phyloP scores from a whole-genome alignment of 2,888 invertebrate species.

The Hirudinaria manillensis region DNA sequence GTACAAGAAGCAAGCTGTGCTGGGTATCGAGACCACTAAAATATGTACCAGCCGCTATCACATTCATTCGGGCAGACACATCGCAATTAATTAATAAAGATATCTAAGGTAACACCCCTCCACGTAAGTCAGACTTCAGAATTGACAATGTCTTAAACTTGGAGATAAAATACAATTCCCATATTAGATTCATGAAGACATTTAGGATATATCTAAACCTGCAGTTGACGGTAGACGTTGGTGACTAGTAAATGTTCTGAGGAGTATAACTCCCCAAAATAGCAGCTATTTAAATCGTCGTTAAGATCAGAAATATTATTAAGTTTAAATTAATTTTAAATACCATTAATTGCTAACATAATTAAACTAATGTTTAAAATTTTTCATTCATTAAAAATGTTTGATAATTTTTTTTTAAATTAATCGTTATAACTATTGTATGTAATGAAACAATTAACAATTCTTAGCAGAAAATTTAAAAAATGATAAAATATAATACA shows the following conservation, averaged over 20 bases:
- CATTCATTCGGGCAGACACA: conserved; percentile 5
- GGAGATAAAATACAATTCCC: not conserved
- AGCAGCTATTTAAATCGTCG: conserved; percentile 14
- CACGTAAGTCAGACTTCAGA: no score
- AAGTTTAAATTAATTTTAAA: not conserved
- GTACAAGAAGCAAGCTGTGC: not conserved
- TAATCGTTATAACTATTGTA: no score
- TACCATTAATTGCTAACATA: not conserved
- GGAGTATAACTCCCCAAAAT: conserved; percentile 4
- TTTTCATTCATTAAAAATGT: no score
- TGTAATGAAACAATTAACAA: no score
- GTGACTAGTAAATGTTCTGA: conserved; percentile 16
- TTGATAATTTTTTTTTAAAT: no score
- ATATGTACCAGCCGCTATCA: not conserved
- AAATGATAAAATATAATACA: no score
- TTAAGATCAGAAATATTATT: not conserved
- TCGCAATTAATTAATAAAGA: not conserved
- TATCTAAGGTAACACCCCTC: no score
- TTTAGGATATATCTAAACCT: conserved; percentile 8
- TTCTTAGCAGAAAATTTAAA: no score
- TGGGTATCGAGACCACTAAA: not conserved
- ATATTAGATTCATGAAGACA: conserved; percentile 3
- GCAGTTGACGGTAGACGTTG: conserved; percentile 10
- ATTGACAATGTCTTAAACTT: not conserved
- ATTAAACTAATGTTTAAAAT: not conserved